Evolutionary conservation across 2,888 invertebrate genomes (phyloP), one percentile per base, ranked within the genome.

Genomic region (Campaea margaritaria): DNA sequence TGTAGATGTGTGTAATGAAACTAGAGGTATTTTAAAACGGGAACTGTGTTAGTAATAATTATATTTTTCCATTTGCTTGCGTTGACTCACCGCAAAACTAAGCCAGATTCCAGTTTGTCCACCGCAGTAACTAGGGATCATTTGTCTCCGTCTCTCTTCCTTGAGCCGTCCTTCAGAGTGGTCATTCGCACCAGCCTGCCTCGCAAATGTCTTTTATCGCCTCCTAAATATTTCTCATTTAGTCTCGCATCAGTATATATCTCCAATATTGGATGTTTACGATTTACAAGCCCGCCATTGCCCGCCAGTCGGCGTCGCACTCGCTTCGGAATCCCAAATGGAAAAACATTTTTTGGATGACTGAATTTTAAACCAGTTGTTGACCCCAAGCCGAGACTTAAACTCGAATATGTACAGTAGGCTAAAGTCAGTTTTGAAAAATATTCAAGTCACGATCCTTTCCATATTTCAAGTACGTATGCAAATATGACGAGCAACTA

Each of bases 81-180:
- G 43, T 52, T 36, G 2, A 36, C 8, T 50, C 16, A n/a, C 15
- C 9, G 50, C 21, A 38, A 53, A 46, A 15, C 45, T 39, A 15
- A 54, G 53, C 56, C 56, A 57, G 58, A 62, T 66, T 68, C 60
- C 62, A 65, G 67, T 70, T 72, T 69, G 67, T 70, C 72, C 68
- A 68, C 66, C 53, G 69, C 64, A 65, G 65, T 62, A 58, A 62
- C 63, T 59, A 58, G 62, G 61, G 58, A 70, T 70, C 59, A 80
- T 80, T 74, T 74, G 72, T 80, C 81, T 78, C 74, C 55, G 78
- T 79, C 79, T 66, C 64, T 62, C 70, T 78, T 74, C 71, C 67
- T 63, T 64, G 72, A 69, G 65, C 71, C 65, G 62, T 73, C 72
- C 74, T 70, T 72, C 65, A 57, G 64, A 70, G 71, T 75, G 74